phyloP scores from a whole-genome alignment of 2,888 invertebrate genomes.

The Atethmia centrago region DNA sequence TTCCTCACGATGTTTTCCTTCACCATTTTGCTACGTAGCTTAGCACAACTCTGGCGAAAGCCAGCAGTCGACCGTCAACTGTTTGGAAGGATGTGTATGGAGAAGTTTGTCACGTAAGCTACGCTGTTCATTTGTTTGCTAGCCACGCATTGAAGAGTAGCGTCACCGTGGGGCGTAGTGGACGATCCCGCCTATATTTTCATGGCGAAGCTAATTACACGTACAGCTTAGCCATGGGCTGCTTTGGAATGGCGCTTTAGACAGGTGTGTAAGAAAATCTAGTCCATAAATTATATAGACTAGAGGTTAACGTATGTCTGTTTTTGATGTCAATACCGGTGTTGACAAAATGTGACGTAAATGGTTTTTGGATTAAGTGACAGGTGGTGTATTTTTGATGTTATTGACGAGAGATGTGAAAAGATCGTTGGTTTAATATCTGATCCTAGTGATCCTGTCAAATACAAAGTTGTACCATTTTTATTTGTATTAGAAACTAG shows the following conservation, averaged over 20 bases:
- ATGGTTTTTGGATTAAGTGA: slow-evolving; percentile 7
- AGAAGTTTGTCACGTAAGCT: too few species aligned
- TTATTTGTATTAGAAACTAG: neutral
- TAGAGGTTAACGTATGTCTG: slow-evolving; percentile 24
- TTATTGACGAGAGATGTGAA: neutral
- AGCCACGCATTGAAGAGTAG: too few species aligned
- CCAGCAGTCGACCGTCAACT: too few species aligned
- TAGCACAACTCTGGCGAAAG: too few species aligned
- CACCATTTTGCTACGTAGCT: too few species aligned
- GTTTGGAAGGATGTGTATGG: too few species aligned
- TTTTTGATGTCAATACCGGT: slow-evolving; percentile 8
- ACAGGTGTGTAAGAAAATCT: slow-evolving; percentile 24
- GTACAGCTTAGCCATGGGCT: neutral
- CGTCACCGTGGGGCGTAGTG: neutral
- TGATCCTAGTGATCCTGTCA: too few species aligned
- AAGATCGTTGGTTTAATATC: neutral
- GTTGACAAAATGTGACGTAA: slow-evolving; percentile 16
- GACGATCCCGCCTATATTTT: neutral
- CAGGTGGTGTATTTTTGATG: neutral
- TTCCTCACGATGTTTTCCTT: too few species aligned
- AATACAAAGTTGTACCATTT: neutral
- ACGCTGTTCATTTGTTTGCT: too few species aligned
- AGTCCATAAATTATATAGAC: slow-evolving; percentile 28
- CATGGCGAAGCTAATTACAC: too few species aligned
- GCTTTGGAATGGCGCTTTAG: neutral